phyloP scores from a whole-genome alignment of 1,140 invertebrate species.

The Aphelenchoides besseyi region DNA sequence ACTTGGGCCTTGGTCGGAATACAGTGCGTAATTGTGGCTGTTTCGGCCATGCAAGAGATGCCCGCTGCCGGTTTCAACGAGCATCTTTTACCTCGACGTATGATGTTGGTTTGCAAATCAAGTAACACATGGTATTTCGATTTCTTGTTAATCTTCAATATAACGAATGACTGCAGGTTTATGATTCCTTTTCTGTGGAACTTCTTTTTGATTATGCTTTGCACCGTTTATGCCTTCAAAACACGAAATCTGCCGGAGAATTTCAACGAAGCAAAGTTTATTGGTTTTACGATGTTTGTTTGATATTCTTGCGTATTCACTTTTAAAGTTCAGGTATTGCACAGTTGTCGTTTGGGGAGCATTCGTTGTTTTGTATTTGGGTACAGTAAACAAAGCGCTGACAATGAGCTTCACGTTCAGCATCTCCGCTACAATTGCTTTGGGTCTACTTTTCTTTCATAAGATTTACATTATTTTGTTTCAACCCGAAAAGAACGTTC shows the following conservation, averaged over 20 bases:
- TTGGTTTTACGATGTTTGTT: slow-evolving; percentile 70
- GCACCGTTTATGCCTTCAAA: slow-evolving; percentile 80
- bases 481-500: slow-evolving; percentile 75
- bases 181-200: slow-evolving; percentile 76
- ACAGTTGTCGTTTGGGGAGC: slow-evolving; percentile 83
- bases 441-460: slow-evolving; percentile 75
- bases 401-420: slow-evolving; percentile 67
- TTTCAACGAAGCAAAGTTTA: slow-evolving; percentile 81
- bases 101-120: slow-evolving; percentile 51
- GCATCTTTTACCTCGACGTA: slow-evolving; percentile 44
- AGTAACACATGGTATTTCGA: slow-evolving; percentile 67
- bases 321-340: slow-evolving; percentile 72
- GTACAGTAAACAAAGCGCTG: slow-evolving; percentile 72
- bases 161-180: no score
- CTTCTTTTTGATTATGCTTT: slow-evolving; percentile 74
- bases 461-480: slow-evolving; percentile 77
- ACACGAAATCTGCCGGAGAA: slow-evolving; percentile 82
- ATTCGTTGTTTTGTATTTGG: slow-evolving; percentile 80
- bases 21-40: slow-evolving; percentile 71
- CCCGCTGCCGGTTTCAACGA: slow-evolving; percentile 66
- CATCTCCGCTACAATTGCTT: slow-evolving; percentile 72
- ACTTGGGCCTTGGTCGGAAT: slow-evolving; percentile 70
- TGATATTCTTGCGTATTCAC: neutral
- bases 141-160: no score
- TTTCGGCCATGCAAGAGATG: slow-evolving; percentile 72